Base-by-base conservation (phyloP, 1,140 invertebrate species). In the Tigriopus japonicus region DNA sequence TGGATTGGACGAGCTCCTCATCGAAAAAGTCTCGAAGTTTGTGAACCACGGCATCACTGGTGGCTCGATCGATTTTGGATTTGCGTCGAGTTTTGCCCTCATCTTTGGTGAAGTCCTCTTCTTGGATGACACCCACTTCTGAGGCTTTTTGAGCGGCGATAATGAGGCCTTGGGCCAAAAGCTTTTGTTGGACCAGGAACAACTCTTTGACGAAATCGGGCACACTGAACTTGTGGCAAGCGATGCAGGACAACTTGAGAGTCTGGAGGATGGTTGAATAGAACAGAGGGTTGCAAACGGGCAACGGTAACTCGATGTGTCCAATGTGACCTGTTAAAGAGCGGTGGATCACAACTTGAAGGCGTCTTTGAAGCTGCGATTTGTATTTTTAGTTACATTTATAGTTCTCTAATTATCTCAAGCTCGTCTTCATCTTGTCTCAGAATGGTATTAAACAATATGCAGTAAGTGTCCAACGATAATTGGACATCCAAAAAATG, bases 241-340 rank as follows among this genome's bases (percentile, higher is more conserved):
- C 72, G 10, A 85, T 68, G 65, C 87, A 91, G 21, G 78, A 76
- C 2, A 81, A 72, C 64, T 78, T 78, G 23, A 89, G 73, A 15
- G 89, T 67, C 0, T 73, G 77, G 62, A 75, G 80, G 14, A 94
- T 73, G 45, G 77, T 74, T 69, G 82, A 83, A 52, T 87, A 83
- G 67, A 92, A 89, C 35, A 98, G 66, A 3, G 94, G 92, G 78
- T 98, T 97, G 45, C 90, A 83, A 0, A 93, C 83, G 7, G 87
- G 81, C 3, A 96, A 71, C 2, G 89, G 86, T n/a, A 99, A 73
- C 62, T 84, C 82, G 62, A 98, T 94, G 68, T 96, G 87, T 0
- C 94, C 94, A 74, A 93, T 84, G 73, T 99, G 95, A 3, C 95
- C 28, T 35, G 28, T 35, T 35, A 9, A 9, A 35, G 28, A 35